These are phyloP conservation scores for Astreopora myriophthalma DNA, from an alignment of 64 coral and sea anemone species.

Conservation along the genomic window DNA sequence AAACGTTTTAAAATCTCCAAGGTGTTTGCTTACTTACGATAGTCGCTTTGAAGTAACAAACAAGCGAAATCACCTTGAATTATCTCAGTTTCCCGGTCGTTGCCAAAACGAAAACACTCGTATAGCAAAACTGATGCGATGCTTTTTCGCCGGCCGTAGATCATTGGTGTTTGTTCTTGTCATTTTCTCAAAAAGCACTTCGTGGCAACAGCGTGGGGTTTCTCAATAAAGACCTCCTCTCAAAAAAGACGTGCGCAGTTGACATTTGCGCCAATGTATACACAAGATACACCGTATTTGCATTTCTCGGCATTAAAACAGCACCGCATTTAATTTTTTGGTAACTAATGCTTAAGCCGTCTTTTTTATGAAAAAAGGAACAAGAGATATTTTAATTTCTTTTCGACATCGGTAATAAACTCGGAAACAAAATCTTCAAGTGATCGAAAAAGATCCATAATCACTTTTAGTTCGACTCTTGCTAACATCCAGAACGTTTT, in stretches of 20 bases:
- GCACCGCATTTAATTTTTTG: neutral
- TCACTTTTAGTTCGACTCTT: neutral
- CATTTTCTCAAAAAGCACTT: slow-evolving; percentile 2
- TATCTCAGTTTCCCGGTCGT: neutral
- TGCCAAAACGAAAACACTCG: neutral
- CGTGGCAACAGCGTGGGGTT: neutral
- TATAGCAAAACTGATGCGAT: neutral
- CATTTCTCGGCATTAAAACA: slow-evolving; percentile 18
- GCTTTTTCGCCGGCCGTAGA: neutral
- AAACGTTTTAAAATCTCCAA: neutral
- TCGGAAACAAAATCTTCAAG: neutral
- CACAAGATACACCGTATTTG: neutral
- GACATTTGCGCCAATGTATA: slow-evolving; percentile 12
- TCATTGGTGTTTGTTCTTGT: slow-evolving; percentile 12
- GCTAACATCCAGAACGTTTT: neutral
- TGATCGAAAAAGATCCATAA: neutral
- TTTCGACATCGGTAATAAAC: neutral
- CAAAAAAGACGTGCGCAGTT: neutral
- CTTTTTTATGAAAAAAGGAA: neutral
- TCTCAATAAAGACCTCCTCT: neutral
- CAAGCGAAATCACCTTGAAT: neutral
- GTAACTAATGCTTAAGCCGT: neutral
- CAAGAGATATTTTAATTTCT: neutral
- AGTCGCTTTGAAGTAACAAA: neutral
- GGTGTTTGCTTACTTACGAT: neutral